Evolutionary conservation across 53 echinoderm and acorn worm genomes (phyloP), one percentile per base, ranked within the genome.

Genomic region (Hippasteria phrygiana): DNA sequence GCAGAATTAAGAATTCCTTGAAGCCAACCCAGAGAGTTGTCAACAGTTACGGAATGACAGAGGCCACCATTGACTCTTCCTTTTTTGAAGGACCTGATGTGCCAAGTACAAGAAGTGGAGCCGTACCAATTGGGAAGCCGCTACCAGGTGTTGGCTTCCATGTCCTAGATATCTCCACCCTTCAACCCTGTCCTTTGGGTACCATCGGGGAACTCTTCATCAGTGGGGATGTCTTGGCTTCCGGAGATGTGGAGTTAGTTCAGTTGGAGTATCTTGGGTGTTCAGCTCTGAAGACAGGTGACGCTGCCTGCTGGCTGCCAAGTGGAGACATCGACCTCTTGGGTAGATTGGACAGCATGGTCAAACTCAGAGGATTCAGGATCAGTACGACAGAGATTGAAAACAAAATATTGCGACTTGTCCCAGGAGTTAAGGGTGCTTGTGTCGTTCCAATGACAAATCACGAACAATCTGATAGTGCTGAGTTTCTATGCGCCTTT

Each of bases 311-410:
- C 51, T 80, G 80, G 80, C 33, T 80, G 51, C 80, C 80, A 80
- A 80, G 53, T 24, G 80, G 80, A 80, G 55, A 80, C 51, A 80
- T 80, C 10, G 80, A 80, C 18, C 80, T 80, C 17, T 24, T 80
- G 36, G 80, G 80, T 27, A 80, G 80, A 80, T 55, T 80, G 40
- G 80, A 80, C 80, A 59, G 51, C 80, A 80, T 80, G 62, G 80
- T 80, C 51, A 80, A 80, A 80, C 16, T 80, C 2, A 45, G 80
- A 22, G 80, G 80, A 18, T 80, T 80, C 59, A 80, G 80, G 51
- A 80, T 80, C n/a, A 80, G 80, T 80, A 62, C 62, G 16, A 80
- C 80, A 54, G 80, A 80, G 51, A 80, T 80, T 17, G 80, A 80
- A 80, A 80, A 80, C 80, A 80, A 59, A 33, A 80, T 80, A 56